Conservation (phyloP, 1,140 invertebrate genomes). For the Agrypnia vestita region DNA sequence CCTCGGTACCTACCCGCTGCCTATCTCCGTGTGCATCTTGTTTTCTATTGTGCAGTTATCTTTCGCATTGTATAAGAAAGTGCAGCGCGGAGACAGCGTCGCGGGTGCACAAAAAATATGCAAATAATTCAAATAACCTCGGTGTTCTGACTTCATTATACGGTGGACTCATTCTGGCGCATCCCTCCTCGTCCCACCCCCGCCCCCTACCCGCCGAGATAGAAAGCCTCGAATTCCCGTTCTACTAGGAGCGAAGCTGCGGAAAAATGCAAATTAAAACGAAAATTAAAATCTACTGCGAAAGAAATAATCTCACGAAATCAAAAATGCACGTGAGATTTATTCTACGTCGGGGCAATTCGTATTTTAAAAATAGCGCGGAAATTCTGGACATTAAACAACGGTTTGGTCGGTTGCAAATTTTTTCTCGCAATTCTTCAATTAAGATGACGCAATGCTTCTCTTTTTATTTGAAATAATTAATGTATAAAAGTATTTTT, state of each 20-base stretch:
- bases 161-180: conserved; percentile 38
- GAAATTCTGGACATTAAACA: no score
- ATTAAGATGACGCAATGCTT: no score
- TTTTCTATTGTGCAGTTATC: conserved; percentile 59
- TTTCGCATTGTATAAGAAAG: conserved; percentile 48
- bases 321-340: not conserved
- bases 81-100: conserved; percentile 47
- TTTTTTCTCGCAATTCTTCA: no score
- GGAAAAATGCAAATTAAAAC: conserved; percentile 53
- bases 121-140: conserved; percentile 60
- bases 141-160: conserved; percentile 58
- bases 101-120: conserved; percentile 59
- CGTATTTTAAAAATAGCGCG: no score
- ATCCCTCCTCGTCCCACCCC: not conserved
- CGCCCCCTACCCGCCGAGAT: not conserved
- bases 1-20: not conserved
- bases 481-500: no score
- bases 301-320: no score
- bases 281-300: no score
- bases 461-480: no score
- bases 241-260: conserved; percentile 43
- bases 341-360: not conserved
- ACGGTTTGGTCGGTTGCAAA: no score
- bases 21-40: conserved; percentile 50
- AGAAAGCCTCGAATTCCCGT: conserved; percentile 25